Evolutionary conservation across 2,797 vertebrate genomes (phyloP).

Genomic region (Telmatherina bonti): DNA sequence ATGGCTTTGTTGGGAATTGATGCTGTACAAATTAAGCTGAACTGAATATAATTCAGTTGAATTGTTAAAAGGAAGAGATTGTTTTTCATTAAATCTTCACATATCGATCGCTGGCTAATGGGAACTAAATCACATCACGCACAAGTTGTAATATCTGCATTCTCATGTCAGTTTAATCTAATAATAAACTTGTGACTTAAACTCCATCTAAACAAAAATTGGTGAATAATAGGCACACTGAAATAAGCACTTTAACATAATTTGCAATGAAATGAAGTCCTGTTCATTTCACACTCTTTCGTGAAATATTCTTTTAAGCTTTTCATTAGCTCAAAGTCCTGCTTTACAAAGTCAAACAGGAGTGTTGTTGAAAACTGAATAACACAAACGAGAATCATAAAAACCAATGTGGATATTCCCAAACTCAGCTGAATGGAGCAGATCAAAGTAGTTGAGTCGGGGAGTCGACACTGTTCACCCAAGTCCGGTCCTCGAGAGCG

Average conservation of each 20-base stretch:
- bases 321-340: background rate
- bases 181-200: background rate
- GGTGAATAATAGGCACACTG: background rate
- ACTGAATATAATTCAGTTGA: background rate
- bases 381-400: background rate
- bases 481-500: too few species aligned
- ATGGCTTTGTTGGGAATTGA: background rate
- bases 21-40: background rate
- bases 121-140: background rate
- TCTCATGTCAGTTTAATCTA: background rate
- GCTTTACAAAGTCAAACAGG: background rate
- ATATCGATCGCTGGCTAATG: background rate
- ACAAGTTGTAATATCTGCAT: background rate
- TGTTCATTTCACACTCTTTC: background rate
- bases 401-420: background rate
- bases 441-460: background rate
- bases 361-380: background rate
- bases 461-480: background rate
- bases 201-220: background rate
- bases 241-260: background rate
- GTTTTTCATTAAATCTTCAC: background rate
- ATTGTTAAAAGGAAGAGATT: background rate
- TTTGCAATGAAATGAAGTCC: background rate
- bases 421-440: background rate
- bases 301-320: background rate